Base-by-base conservation (phyloP, 2,113 vertebrate genomes). In the Poeciliopsis prolifica region DNA sequence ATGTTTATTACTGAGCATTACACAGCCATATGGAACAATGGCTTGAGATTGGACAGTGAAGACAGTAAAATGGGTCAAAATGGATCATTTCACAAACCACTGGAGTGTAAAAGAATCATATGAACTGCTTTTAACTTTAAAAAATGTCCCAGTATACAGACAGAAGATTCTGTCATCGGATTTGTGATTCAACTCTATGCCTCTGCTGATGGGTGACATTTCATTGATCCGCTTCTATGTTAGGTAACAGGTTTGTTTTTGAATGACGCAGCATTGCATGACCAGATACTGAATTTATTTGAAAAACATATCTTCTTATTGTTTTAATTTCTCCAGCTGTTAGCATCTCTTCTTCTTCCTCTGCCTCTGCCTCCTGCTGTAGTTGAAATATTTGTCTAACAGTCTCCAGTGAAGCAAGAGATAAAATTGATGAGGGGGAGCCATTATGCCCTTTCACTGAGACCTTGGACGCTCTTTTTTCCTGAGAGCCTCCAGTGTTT, bases 171-270 rank as follows among this genome's bases (percentile, higher is more conserved):
- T 70, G 73, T 81, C 70, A 73, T 66, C 35, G 14, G 72, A 74
- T 62, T 86, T 84, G 72, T 8, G n/a, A 58, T 58, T 58, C 78
- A 75, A 65, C 65, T 72, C 70, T 67, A 71, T 40, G 79, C 77
- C 62, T 73, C 74, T 74, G 81, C 63, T 82, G 72, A 81, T 74
- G 62, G 75, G 79, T 87, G 90, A 76, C 85, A 82, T 81, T 80
- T 82, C 77, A 87, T 89, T 85, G 88, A 91, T 90, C 70, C 61
- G 69, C 63, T 78, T 78, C 72, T 68, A 86, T 78, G 65, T 68
- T 70, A 65, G 64, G 78, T 80, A 74, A 65, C 65, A 83, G 70
- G 76, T 40, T 64, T 68, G 62, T 37, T 71, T 72, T 71, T 71
- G 60, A 74, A 63, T 48, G n/a, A 76, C 40, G 33, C 70, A 63